These are phyloP conservation scores for Nephrocerus scutellatus DNA, from an alignment of 2,888 invertebrate genomes.

Conservation along the genomic window DNA sequence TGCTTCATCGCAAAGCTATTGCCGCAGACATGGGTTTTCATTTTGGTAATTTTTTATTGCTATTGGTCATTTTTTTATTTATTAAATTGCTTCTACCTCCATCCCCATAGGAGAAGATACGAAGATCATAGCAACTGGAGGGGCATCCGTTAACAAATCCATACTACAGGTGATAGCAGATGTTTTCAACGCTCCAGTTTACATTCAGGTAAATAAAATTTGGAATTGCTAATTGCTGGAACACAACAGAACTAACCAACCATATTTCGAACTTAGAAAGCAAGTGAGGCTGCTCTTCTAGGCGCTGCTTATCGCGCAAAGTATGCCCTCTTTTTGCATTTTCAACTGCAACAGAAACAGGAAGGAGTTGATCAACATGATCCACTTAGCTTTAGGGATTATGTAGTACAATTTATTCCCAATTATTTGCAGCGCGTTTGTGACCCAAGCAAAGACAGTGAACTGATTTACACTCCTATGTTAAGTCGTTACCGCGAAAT, in stretches of 20 bases:
- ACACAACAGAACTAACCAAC: too few species aligned
- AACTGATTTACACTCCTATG: constrained; percentile 68
- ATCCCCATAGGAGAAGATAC: constrained; percentile 48
- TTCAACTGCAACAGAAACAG: constrained; percentile 16
- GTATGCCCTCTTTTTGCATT: constrained; percentile 48
- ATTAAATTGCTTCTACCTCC: neutral
- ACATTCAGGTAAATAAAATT: constrained; percentile 58
- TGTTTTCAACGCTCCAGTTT: constrained; percentile 88
- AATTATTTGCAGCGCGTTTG: constrained; percentile 55
- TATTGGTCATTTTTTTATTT: neutral
- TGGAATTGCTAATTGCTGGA: too few species aligned
- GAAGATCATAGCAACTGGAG: constrained; percentile 86
- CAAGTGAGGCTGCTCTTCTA: constrained; percentile 76
- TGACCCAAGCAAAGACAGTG: constrained; percentile 66
- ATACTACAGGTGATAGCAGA: constrained; percentile 87
- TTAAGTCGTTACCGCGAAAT: constrained; percentile 59
- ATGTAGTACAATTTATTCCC: constrained; percentile 37
- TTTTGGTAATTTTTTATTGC: constrained; percentile 51
- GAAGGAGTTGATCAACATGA: constrained; percentile 20
- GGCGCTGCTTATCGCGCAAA: constrained; percentile 74
- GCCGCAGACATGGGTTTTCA: constrained; percentile 74
- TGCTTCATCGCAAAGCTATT: constrained; percentile 73
- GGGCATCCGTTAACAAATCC: constrained; percentile 78
- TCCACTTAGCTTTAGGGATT: constrained; percentile 35
- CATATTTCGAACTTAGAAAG: too few species aligned